Conservation (phyloP, 1,140 invertebrate species). For the Orchesella cincta region DNA sequence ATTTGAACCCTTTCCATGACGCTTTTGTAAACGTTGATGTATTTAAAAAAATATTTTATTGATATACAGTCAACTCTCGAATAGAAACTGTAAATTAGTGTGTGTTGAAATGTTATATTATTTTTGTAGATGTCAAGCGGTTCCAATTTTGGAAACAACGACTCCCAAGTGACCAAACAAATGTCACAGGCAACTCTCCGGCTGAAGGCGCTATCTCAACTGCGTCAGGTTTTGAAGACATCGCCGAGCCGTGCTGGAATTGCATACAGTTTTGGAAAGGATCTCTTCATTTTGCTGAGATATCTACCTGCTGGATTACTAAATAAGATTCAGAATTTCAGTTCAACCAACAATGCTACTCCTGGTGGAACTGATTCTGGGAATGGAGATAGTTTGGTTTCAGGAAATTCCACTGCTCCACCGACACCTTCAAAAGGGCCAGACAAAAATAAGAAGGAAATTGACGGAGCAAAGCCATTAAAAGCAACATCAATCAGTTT, state of each 20-base stretch:
- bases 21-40: not conserved
- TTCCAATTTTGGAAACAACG: not conserved
- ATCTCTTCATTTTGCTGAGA: slow-evolving; percentile 38
- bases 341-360: not conserved
- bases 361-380: not conserved
- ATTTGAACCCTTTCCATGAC: not conserved
- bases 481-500: not conserved
- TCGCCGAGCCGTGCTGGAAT: slow-evolving; percentile 23
- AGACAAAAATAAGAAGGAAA: not conserved
- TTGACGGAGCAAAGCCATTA: not conserved
- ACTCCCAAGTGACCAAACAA: slow-evolving; percentile 13
- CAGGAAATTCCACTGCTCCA: not conserved
- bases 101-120: not conserved
- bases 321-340: slow-evolving; percentile 28
- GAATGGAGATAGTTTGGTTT: too few relatives aligned
- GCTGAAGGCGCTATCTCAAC: slow-evolving; percentile 34
- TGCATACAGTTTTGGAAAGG: slow-evolving; percentile 36
- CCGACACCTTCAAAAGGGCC: not conserved
- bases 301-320: slow-evolving; percentile 32
- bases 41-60: not conserved
- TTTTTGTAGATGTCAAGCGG: not conserved
- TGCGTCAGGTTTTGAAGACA: slow-evolving; percentile 31
- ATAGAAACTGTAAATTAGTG: not conserved
- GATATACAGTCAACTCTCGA: not conserved
- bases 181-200: slow-evolving; percentile 3